A percentile compares a stretch with the other conserved stretches of the same genome.
phyloP scores from a whole-genome alignment of 2,113 vertebrate genomes.

The Pomatostomus ruficeps region DNA sequence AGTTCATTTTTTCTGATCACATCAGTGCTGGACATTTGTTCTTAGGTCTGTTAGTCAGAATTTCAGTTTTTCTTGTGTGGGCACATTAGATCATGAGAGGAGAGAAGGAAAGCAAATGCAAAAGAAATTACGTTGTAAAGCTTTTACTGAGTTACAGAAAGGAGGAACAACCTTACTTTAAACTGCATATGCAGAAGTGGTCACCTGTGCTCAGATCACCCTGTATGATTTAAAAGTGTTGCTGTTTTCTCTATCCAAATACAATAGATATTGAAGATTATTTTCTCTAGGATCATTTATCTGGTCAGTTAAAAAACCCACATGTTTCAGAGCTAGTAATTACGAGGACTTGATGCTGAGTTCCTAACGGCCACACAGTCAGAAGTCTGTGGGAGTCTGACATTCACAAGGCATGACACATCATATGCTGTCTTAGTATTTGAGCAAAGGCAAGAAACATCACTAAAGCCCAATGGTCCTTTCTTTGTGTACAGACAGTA shows the following conservation, averaged over 20 bases:
- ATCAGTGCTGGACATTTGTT: neutral
- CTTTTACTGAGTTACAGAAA: neutral
- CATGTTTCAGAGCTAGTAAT: neutral
- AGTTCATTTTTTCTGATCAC: neutral
- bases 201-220: neutral
- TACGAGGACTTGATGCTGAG: neutral
- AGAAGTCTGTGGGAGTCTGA: slow-evolving; percentile 30
- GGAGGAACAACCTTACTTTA: neutral
- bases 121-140: neutral
- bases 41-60: neutral
- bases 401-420: slow-evolving; percentile 7
- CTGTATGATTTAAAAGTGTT: neutral
- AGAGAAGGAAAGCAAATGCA: neutral
- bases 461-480: neutral
- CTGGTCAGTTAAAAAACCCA: neutral
- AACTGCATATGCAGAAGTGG: neutral
- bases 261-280: neutral
- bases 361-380: neutral
- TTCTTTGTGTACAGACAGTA: neutral
- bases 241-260: neutral
- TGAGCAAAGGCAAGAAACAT: neutral
- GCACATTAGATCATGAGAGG: neutral
- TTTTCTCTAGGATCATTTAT: slow-evolving; percentile 1
- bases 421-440: neutral
- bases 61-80: neutral